Conservation (phyloP, 2,797 vertebrate genomes). For the Peromyscus melanophrys region DNA sequence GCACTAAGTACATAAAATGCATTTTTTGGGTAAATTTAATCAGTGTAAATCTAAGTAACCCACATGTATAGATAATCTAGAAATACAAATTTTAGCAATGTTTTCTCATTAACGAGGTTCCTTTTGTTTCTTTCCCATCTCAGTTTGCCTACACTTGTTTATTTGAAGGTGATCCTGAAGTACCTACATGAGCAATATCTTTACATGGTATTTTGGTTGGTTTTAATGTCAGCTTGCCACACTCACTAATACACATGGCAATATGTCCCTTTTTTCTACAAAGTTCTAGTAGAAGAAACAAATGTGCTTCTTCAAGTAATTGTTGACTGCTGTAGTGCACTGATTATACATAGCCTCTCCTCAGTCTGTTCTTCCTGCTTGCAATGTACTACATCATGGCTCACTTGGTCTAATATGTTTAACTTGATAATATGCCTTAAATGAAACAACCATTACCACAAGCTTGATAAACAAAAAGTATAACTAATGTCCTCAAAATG, state of each 20-base stretch:
- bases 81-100: slow-evolving; percentile 14
- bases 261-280: neutral
- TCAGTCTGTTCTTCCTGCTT: neutral
- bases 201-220: neutral
- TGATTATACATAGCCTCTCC: neutral
- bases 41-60: neutral
- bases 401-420: neutral
- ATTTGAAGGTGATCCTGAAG: slow-evolving; percentile 30
- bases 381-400: neutral
- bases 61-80: neutral
- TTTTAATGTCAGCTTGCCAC: neutral
- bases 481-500: neutral
- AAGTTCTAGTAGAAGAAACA: slow-evolving; percentile 35
- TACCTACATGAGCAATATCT: neutral
- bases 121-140: slow-evolving; percentile 29
- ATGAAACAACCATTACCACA: neutral
- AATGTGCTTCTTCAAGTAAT: neutral
- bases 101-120: neutral
- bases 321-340: neutral
- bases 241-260: neutral
- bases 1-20: neutral
- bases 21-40: neutral
- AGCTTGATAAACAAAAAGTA: neutral
- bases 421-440: neutral
- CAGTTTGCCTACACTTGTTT: slow-evolving; percentile 14